A percentile compares a stretch with the other conserved stretches of the same genome.
These are phyloP conservation scores for Branchinecta lindahli DNA, from an alignment of 1,140 invertebrate genomes.

Conservation along the genomic window DNA sequence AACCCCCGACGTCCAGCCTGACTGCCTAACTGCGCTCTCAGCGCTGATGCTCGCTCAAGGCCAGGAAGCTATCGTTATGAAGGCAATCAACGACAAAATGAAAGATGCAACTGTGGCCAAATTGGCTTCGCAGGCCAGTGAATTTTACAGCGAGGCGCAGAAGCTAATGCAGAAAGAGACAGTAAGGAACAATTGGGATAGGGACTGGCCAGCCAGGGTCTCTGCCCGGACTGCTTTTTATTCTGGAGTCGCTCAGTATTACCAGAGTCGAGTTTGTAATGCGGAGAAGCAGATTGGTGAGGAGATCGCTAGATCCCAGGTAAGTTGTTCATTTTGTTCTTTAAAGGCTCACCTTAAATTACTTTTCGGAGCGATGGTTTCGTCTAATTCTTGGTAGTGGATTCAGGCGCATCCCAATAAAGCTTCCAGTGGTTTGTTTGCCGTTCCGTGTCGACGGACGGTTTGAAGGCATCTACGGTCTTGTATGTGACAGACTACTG, in stretches of 20 bases:
- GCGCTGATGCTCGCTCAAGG: conserved; percentile 91
- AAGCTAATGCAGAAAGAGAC: conserved; percentile 75
- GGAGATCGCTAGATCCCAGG: conserved; percentile 72
- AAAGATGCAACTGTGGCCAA: conserved; percentile 83
- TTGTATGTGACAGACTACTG: too few relatives aligned
- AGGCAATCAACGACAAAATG: conserved; percentile 87
- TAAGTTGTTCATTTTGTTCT: conserved; percentile 28
- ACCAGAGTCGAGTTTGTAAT: conserved; percentile 68
- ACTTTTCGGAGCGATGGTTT: too few relatives aligned
- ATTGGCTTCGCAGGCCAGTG: conserved; percentile 77
- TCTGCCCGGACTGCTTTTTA: conserved; percentile 74
- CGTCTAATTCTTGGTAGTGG: too few relatives aligned
- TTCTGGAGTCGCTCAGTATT: conserved; percentile 71
- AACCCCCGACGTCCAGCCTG: conserved; percentile 83
- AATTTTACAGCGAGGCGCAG: conserved; percentile 77
- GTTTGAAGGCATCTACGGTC: too few relatives aligned
- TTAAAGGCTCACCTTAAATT: conserved; percentile 13
- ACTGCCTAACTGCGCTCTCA: conserved; percentile 67
- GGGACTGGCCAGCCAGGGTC: conserved; percentile 64
- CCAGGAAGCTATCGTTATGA: conserved; percentile 89
- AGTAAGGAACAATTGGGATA: conserved; percentile 69
- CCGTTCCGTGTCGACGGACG: too few relatives aligned
- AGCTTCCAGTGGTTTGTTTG: too few relatives aligned
- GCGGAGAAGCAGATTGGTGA: conserved; percentile 71
- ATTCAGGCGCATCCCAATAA: too few relatives aligned